Percentiles rank a stretch among this genome's conserved stretches.
phyloP scores from a whole-genome alignment of 2,113 vertebrate genomes.

The Etheostoma cragini region DNA sequence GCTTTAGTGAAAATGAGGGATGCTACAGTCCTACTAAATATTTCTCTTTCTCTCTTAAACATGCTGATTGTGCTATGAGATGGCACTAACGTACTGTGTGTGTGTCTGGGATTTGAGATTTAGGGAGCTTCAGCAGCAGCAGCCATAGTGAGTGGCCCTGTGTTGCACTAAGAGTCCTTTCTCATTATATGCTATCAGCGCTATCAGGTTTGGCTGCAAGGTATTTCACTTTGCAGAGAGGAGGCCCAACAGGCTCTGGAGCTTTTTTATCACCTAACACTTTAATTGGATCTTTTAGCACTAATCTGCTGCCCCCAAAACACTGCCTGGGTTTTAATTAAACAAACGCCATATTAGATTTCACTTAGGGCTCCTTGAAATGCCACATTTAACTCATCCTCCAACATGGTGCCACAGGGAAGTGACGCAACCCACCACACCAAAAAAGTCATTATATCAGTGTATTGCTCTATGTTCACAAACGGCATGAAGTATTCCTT shows the following conservation, averaged over 20 bases:
- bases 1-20: slow-evolving; percentile 17
- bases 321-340: slow-evolving; percentile 66
- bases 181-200: slow-evolving; percentile 65
- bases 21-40: slow-evolving; percentile 16
- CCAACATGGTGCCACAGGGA: slow-evolving; percentile 11
- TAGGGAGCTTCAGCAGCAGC: neutral
- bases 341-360: slow-evolving; percentile 60
- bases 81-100: neutral
- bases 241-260: slow-evolving; percentile 43
- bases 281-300: slow-evolving; percentile 74
- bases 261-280: slow-evolving; percentile 60
- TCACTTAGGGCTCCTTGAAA: slow-evolving; percentile 53
- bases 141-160: slow-evolving; percentile 4
- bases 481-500: neutral
- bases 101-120: slow-evolving; percentile 5
- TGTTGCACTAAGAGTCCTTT: slow-evolving; percentile 28
- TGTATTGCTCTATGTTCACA: slow-evolving; percentile 1
- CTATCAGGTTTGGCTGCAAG: slow-evolving; percentile 66
- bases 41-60: slow-evolving; percentile 22
- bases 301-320: slow-evolving; percentile 65
- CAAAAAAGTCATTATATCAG: neutral
- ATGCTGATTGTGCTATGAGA: slow-evolving; percentile 10
- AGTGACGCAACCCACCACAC: neutral
- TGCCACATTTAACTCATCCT: slow-evolving; percentile 50
- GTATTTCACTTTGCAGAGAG: slow-evolving; percentile 62